A percentile compares a stretch with the other conserved stretches of the same genome.
These are phyloP conservation scores for Polypedilum pembai DNA, from an alignment of 1,140 invertebrate species.

Conservation along the genomic window DNA sequence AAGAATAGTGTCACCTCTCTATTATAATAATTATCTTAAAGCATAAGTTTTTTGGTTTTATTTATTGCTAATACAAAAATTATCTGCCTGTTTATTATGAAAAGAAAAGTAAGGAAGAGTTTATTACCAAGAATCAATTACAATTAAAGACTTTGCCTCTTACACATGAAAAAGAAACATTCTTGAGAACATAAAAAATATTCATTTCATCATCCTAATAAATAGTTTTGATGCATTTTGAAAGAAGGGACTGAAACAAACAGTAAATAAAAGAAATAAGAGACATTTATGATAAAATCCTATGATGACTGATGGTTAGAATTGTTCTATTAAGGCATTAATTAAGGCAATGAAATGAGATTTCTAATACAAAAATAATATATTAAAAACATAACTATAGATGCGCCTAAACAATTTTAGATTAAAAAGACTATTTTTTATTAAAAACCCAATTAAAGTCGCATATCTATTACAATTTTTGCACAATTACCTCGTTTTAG, in stretches of 20 bases:
- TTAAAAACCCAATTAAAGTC: too few relatives aligned
- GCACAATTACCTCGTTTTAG: neutral
- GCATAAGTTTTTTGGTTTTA: neutral
- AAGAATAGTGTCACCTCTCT: slow-evolving; percentile 26
- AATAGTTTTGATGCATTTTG: neutral
- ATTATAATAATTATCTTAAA: neutral
- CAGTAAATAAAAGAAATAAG: neutral
- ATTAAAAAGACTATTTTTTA: neutral
- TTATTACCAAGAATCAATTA: neutral
- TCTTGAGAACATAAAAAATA: too few relatives aligned
- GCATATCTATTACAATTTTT: neutral
- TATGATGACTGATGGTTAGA: slow-evolving; percentile 8
- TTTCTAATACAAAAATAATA: neutral
- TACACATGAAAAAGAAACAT: neutral
- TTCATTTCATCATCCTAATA: too few relatives aligned
- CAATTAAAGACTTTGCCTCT: neutral
- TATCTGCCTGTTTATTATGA: neutral
- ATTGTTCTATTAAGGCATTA: neutral
- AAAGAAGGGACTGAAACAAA: slow-evolving; percentile 9
- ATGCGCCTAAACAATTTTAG: neutral
- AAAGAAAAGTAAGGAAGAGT: neutral
- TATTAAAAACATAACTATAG: neutral
- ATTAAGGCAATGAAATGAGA: neutral
- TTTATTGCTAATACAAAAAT: neutral
- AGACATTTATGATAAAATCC: neutral